Base-by-base conservation (phyloP, 2,113 vertebrate genomes). In the Alligator mississippiensis region DNA sequence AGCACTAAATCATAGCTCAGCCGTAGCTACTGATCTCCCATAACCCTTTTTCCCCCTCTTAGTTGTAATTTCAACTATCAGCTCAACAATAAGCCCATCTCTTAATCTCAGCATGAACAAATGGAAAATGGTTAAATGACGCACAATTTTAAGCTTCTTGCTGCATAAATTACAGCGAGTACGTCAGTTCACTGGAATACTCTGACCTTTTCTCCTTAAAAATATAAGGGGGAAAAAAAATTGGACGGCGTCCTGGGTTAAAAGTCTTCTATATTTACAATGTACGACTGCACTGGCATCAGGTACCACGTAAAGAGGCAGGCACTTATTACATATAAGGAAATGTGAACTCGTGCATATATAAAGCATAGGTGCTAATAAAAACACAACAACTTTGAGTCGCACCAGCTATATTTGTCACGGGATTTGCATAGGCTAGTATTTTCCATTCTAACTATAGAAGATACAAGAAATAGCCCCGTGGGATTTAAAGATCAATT, bases 121-220 rank as follows among this genome's bases (percentile, higher is more conserved):
- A 96, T 95, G 96, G 96, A 97, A 98, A 98, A 97, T 82, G 93
- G 96, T 93, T 93, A 97, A 97, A 95, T 98, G 98, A 98, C 91
- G 94, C 96, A 97, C 94, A 95, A 22, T 84, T 97, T 96, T 96
- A 97, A 97, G 94, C 94, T 97, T 85, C 96, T 96, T 80, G 78
- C 94, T 93, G 91, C 89, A 96, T 96, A 97, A 97, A 98, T 98
- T 93, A 97, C 96, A 96, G 86, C 0, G 77, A 97, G 94, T 97
- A 77, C 93, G 94, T 98, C 97, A 97, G 96, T 88, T 97, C 95
- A 96, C 94, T 95, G 96, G 96, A 97, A 97, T 98, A 95, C 90
- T 95, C 92, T 98, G 97, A 98, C 96, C 97, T 97, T 97, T 97
- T 93, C 97, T 94, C 95, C 95, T 98, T 93, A 97, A 97, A 97